A percentile compares a stretch with the other conserved stretches of the same genome.
phyloP scores from a whole-genome alignment of 2,797 vertebrate species.

The Centropyge bicolor region DNA sequence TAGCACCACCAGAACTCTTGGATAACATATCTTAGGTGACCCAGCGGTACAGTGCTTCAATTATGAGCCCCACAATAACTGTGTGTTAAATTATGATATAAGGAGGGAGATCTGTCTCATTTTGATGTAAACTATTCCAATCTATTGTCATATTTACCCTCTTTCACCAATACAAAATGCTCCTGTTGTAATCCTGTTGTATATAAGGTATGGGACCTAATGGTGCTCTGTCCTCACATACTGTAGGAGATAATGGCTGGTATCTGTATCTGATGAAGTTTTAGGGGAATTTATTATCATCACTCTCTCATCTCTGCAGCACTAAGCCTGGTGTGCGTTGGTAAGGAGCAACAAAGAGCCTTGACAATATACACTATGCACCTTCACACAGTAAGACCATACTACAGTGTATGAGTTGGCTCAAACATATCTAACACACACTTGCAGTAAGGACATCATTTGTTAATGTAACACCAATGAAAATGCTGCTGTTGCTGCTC shows the following conservation, averaged over 20 bases:
- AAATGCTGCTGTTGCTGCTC: background rate
- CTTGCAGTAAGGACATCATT: background rate
- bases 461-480: background rate
- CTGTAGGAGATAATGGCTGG: background rate
- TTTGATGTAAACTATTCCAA: background rate
- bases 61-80: background rate
- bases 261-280: slow-evolving; percentile 12
- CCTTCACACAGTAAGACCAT: background rate
- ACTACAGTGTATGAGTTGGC: background rate
- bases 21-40: background rate
- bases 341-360: background rate
- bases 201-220: background rate
- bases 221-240: background rate
- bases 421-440: background rate
- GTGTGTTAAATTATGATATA: background rate
- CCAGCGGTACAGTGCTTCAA: background rate
- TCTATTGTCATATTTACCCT: background rate
- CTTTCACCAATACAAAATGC: background rate
- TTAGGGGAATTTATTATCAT: background rate
- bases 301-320: background rate
- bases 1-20: background rate
- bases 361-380: background rate
- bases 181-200: too few species aligned
- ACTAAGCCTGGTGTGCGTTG: background rate
- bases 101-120: background rate